Base-by-base conservation (phyloP, 2,113 vertebrate genomes). In the Pantherophis guttatus region DNA sequence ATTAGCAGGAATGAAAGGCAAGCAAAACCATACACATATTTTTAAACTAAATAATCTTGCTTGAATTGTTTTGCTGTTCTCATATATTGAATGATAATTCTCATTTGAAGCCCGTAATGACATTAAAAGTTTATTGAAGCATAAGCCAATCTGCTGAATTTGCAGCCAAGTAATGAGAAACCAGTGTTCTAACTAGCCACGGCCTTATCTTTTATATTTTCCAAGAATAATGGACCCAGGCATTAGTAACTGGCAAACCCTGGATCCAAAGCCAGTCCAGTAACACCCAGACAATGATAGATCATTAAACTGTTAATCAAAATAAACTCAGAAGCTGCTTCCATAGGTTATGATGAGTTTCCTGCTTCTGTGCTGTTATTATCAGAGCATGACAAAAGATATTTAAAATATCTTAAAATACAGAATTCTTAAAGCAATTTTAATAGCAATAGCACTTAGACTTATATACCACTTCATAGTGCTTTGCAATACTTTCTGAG, bases 1-100 rank as follows among this genome's bases (percentile, higher is more conserved):
- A 53, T 93, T 90, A 94, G 50, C 57, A 93, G 19, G 94, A 95
- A 86, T 85, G 88, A 96, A 97, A 96, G 59, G 89, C 95, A 86
- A 86, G 24, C 75, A 55, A 95, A 24, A 88, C 48, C 87, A 39
- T 89, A 92, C 95, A 75, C 1, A 88, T 94, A 50, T 91, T 92
- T 92, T 62, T 5, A 90, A 58, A 87, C 88, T 95, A 94, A 96
- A 92, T 95, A 0, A 62, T 96, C 59, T 85, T 33, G 65, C 92
- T 93, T 93, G 75, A 94, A 93, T 93, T 29, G 70, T 92, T 87
- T 93, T 93, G 52, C n/a, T 59, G 17, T 94, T 81, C 33, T 90
- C 70, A 95, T 91, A 65, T 90, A 95, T 53, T 92, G 44, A 94
- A 59, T 13, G 0, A 58, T 39, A 94, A 93, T 2, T 94, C 44